Conservation (phyloP, 2,888 invertebrate genomes). For the Drosophila hamatofila region DNA sequence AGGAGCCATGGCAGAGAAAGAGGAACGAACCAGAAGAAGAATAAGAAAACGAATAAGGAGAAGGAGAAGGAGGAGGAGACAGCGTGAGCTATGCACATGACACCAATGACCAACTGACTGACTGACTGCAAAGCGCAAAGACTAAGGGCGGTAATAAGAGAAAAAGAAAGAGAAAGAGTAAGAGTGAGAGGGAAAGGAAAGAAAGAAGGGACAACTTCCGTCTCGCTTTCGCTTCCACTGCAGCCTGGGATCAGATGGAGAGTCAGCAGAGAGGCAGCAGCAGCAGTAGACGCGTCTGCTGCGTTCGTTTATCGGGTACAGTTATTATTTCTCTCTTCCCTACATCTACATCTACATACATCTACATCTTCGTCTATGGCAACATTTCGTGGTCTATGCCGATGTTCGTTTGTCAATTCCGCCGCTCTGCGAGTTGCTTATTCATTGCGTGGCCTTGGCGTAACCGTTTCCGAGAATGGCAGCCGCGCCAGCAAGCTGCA, state of each 20-base stretch:
- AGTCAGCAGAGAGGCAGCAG: background rate
- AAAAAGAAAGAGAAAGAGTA: background rate
- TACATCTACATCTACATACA: background rate
- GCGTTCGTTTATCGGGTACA: slow-evolving; percentile 25
- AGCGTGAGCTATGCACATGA: slow-evolving; percentile 62
- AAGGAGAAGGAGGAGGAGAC: background rate
- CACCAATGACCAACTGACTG: slow-evolving; percentile 84
- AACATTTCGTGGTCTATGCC: slow-evolving; percentile 23
- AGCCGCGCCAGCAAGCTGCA: slow-evolving; percentile 37
- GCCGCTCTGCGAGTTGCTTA: slow-evolving; percentile 13
- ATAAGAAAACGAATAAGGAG: background rate
- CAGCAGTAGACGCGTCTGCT: background rate
- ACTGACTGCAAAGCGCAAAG: slow-evolving; percentile 31
- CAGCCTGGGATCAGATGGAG: background rate
- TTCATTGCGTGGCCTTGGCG: slow-evolving; percentile 74
- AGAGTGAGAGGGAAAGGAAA: background rate
- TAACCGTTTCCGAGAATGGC: slow-evolving; percentile 82
- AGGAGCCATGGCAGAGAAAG: slow-evolving; percentile 11
- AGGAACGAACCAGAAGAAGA: slow-evolving; percentile 12
- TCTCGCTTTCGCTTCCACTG: slow-evolving; percentile 8
- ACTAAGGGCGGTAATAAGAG: slow-evolving; percentile 33
- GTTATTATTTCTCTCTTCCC: slow-evolving; percentile 12
- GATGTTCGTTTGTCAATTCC: slow-evolving; percentile 49
- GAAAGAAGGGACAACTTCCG: background rate
- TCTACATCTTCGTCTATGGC: slow-evolving; percentile 20